phyloP scores from a whole-genome alignment of 1,140 invertebrate genomes.

The Sogatella furcifera region DNA sequence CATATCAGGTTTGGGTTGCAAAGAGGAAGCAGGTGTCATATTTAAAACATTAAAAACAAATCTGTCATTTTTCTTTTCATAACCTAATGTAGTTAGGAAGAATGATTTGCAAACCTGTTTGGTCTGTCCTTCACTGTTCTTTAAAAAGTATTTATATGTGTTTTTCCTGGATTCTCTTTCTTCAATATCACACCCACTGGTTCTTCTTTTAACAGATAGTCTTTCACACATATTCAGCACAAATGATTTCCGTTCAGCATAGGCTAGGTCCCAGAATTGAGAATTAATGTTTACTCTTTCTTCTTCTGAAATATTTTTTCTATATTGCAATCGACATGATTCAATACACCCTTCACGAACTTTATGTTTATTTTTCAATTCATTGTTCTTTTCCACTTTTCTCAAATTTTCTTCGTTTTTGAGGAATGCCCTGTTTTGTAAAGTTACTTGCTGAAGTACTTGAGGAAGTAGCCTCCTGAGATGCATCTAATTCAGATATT shows the following conservation, averaged over 20 bases:
- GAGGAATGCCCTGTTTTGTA: conserved; percentile 4
- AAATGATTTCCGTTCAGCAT: background rate
- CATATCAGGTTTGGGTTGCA: background rate
- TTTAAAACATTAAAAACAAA: conserved; percentile 7
- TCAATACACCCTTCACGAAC: background rate
- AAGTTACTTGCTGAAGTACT: background rate
- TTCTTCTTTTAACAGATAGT: background rate
- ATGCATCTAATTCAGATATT: too few species aligned
- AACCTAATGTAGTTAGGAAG: conserved; percentile 9
- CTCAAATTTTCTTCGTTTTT: conserved; percentile 4
- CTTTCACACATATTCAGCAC: background rate
- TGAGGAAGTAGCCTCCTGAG: too few species aligned
- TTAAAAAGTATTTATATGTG: conserved; percentile 2
- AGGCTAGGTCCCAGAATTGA: background rate
- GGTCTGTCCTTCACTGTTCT: background rate
- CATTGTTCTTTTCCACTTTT: conserved; percentile 3
- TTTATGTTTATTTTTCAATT: conserved; percentile 3
- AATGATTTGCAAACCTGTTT: conserved; percentile 11
- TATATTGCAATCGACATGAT: conserved; percentile 5
- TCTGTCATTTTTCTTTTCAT: conserved; percentile 6
- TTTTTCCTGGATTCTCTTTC: background rate
- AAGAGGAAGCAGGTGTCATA: too few species aligned
- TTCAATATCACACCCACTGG: background rate
- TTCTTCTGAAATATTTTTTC: conserved; percentile 5
- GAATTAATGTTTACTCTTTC: conserved; percentile 6